phyloP scores from a whole-genome alignment of 2,888 invertebrate genomes.

The Lithosia quadra region DNA sequence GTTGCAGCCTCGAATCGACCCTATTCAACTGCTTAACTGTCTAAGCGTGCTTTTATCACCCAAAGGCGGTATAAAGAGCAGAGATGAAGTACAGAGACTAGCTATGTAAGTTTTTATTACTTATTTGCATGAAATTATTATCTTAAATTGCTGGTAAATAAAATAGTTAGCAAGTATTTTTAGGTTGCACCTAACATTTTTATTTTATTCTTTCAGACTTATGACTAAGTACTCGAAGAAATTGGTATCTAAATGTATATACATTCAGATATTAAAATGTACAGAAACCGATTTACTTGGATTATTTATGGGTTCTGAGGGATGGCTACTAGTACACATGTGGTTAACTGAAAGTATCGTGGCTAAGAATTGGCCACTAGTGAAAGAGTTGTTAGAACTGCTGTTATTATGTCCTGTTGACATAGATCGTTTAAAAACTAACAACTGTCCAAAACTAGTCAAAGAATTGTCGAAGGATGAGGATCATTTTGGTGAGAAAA shows the following conservation, averaged over 20 bases:
- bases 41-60: constrained; percentile 94
- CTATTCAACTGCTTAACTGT: constrained; percentile 95
- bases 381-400: constrained; percentile 94
- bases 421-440: constrained; percentile 95
- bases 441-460: constrained; percentile 96
- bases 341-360: constrained; percentile 97
- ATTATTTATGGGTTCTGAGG: constrained; percentile 96
- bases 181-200: constrained; percentile 12
- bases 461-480: constrained; percentile 95
- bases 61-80: constrained; percentile 95
- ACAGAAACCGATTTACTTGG: constrained; percentile 94
- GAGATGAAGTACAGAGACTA: constrained; percentile 94
- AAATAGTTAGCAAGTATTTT: neutral
- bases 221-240: constrained; percentile 98
- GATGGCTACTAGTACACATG: constrained; percentile 95
- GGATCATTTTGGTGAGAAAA: constrained; percentile 90
- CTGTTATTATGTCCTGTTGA: constrained; percentile 95
- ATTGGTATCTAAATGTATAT: constrained; percentile 97
- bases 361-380: constrained; percentile 94
- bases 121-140: neutral
- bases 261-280: constrained; percentile 96
- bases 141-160: neutral
- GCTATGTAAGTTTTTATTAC: constrained; percentile 89
- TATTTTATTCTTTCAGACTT: constrained; percentile 89
- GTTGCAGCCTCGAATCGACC: constrained; percentile 96